phyloP scores from a whole-genome alignment of 92 coral and sea anemone genomes.

The Umimayanthus kanabou region DNA sequence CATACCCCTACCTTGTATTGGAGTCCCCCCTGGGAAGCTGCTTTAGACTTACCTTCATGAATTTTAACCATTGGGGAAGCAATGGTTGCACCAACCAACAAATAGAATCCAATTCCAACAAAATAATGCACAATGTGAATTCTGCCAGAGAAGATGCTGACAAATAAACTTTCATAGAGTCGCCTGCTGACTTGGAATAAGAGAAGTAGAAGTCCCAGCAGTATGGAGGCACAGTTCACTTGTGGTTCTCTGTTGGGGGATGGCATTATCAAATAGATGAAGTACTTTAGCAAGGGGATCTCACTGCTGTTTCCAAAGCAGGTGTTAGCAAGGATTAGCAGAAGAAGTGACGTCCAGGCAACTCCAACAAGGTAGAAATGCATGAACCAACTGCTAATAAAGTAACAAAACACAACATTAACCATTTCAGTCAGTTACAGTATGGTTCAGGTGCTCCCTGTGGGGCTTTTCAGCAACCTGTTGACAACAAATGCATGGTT shows the following conservation, averaged over 20 bases:
- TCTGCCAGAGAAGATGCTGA: constrained; percentile 79
- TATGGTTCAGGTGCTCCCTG: no score
- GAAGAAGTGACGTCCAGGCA: constrained; percentile 52
- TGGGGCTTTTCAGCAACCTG: no score
- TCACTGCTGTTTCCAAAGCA: constrained; percentile 39
- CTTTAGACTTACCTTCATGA: constrained; percentile 38
- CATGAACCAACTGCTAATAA: constrained; percentile 82
- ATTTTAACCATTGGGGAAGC: constrained; percentile 55
- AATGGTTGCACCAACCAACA: constrained; percentile 70
- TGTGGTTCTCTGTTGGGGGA: constrained; percentile 40
- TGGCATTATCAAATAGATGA: constrained; percentile 27
- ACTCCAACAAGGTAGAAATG: constrained; percentile 86
- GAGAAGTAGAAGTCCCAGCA: constrained; percentile 71
- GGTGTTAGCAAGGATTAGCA: constrained; percentile 53
- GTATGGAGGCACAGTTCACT: constrained; percentile 69
- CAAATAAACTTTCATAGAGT: constrained; percentile 75
- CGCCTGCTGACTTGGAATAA: constrained; percentile 80
- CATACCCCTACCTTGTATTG: no score
- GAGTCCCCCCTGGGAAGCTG: neutral
- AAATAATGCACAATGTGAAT: constrained; percentile 81
- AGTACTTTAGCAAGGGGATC: constrained; percentile 22
- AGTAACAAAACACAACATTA: neutral
- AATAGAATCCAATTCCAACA: constrained; percentile 73
- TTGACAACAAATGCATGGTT: no score
- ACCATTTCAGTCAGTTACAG: neutral